A percentile compares a stretch with the other conserved stretches of the same genome.
Evolutionary conservation across 2,888 invertebrate genomes (phyloP).

Genomic region (Temnothorax rugatulus): DNA sequence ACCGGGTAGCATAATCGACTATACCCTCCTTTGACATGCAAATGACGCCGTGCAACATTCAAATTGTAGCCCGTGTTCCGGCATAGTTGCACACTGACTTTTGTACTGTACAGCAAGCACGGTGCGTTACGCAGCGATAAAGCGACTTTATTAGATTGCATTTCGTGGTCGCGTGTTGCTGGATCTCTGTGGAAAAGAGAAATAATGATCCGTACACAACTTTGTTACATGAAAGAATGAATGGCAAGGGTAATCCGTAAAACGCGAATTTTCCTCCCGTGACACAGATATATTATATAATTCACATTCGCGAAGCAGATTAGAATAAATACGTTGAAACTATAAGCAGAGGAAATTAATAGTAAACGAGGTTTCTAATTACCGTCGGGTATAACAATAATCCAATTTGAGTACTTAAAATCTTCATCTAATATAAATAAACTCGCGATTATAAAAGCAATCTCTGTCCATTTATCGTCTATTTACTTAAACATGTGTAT

Average conservation of each 20-base stretch:
- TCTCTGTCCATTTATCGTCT: background rate
- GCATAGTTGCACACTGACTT: conserved; percentile 35
- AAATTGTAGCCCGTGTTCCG: conserved; percentile 45
- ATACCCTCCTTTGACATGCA: conserved; percentile 48
- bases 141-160: conserved; percentile 36
- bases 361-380: background rate
- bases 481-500: conserved; percentile 11
- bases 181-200: background rate
- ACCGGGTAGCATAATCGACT: conserved; percentile 35
- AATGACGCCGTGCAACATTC: conserved; percentile 37
- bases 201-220: conserved; percentile 16
- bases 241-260: conserved; percentile 6
- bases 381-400: background rate
- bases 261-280: background rate
- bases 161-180: conserved; percentile 26
- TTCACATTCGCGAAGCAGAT: background rate
- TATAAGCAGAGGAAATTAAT: background rate
- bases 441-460: background rate
- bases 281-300: background rate
- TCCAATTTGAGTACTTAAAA: background rate
- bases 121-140: conserved; percentile 40
- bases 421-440: background rate
- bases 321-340: background rate
- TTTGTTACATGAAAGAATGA: background rate
- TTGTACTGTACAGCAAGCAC: conserved; percentile 6